Base-by-base conservation (phyloP, 1,140 invertebrate species). In the Sesamia nonagrioides region DNA sequence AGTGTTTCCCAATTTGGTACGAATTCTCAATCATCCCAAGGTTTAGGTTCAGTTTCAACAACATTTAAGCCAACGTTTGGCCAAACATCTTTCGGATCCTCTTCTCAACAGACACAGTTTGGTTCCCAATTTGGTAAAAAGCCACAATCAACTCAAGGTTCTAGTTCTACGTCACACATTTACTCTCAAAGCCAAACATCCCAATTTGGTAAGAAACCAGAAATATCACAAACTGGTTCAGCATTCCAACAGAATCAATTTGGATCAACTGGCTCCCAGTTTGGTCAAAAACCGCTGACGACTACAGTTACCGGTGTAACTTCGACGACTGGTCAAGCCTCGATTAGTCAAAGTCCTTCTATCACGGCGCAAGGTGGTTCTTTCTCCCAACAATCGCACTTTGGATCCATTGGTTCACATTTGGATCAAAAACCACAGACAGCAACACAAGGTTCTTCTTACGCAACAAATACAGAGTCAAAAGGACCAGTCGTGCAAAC, bases 351-450 rank as follows among this genome's bases (percentile, higher is more conserved):
- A 27, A 56, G 37, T 5, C 54, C 54, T 9, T 21, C 13, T 8
- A 27, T 8, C 17, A 7, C 15, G 0, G 27, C 27, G 27, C 27
- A 27, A 27, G 17, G 6, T 54, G 6, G 6, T 8, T 54, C 50
- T 18, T 54, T 54, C 3, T 9, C 0, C 6, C 68, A 71, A 71
- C 21, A 50, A 15, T 6, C 68, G 7, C 60, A 77, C 15, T 48
- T 69, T 33, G 42, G 27, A 33, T 21, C 63, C 17, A 58, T 63
- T 40, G 37, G 37, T 18, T 42, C 61, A 8, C 37, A 42, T 7
- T 21, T 40, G 45, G 15, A 37, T 68, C 56, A 68, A 56, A 78
- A 74, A 27, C 17, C 54, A 37, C 50, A 42, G 35, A 13, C 33
- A 35, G 45, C 21, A 2, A 35, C 35, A 6, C 61, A 66, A 18